Percentiles rank a stretch among this genome's conserved stretches.
Conservation (phyloP, 2,888 invertebrate species). For the Cataglyphis cursor region DNA sequence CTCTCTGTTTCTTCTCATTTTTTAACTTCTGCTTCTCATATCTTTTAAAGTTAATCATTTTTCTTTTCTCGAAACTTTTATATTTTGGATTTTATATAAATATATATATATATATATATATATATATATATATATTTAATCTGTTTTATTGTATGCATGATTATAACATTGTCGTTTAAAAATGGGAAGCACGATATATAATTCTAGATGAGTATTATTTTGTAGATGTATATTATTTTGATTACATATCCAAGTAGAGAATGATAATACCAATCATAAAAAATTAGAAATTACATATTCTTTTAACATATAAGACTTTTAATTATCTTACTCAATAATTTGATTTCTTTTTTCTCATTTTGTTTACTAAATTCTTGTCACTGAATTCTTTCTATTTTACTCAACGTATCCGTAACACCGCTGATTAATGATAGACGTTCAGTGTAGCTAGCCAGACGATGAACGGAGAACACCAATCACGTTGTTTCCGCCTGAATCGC, state of each 20-base stretch:
- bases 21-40: slow-evolving; percentile 9
- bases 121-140: not conserved
- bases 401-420: slow-evolving; percentile 1
- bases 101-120: not conserved
- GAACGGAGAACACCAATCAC: slow-evolving; percentile 67
- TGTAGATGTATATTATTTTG: slow-evolving; percentile 1
- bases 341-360: slow-evolving; percentile 10
- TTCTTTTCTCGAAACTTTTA: slow-evolving; percentile 10
- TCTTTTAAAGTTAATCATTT: slow-evolving; percentile 29
- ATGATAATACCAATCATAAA: not conserved
- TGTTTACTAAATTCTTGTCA: not conserved
- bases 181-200: too few relatives aligned
- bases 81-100: not conserved
- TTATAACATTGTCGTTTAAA: not conserved
- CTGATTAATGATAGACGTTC: slow-evolving; percentile 44
- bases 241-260: not conserved
- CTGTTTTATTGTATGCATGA: not conserved
- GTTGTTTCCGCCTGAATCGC: slow-evolving; percentile 72
- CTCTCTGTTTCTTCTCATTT: slow-evolving; percentile 7
- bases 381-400: slow-evolving; percentile 2
- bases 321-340: slow-evolving; percentile 22
- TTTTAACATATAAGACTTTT: not conserved
- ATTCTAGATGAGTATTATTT: not conserved
- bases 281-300: not conserved
- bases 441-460: slow-evolving; percentile 15